A percentile compares a stretch with the other conserved stretches of the same genome.
Conservation (phyloP, 2,113 vertebrate genomes). For the Centropristis striata region DNA sequence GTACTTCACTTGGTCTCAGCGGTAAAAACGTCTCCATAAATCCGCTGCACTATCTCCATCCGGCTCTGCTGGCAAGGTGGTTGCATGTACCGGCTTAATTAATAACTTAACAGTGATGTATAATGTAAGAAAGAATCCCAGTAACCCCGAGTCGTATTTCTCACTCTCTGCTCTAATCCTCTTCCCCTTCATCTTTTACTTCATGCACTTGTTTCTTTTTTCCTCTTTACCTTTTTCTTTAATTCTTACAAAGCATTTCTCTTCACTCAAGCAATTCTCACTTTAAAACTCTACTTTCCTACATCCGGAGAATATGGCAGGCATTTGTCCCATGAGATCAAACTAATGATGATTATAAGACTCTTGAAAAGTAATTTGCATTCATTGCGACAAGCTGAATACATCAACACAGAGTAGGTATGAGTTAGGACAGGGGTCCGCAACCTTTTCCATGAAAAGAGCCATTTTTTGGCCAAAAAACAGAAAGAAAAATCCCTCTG, state of each 20-base stretch:
- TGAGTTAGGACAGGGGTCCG: no score
- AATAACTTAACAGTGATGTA: constrained; percentile 59
- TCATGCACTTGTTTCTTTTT: not conserved
- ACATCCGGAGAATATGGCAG: constrained; percentile 13
- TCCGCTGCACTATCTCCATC: constrained; percentile 42
- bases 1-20: constrained; percentile 48
- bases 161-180: constrained; percentile 3
- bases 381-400: constrained; percentile 33
- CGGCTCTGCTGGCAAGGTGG: constrained; percentile 44
- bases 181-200: not conserved
- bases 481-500: no score
- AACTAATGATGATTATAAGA: constrained; percentile 41
- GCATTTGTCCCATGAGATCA: constrained; percentile 14
- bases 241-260: not conserved
- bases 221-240: constrained; percentile 4
- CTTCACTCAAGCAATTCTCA: constrained; percentile 13
- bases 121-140: constrained; percentile 40
- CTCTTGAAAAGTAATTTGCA: constrained; percentile 40
- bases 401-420: constrained; percentile 41
- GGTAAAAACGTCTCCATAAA: constrained; percentile 54
- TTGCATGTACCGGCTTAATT: constrained; percentile 44
- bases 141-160: constrained; percentile 18
- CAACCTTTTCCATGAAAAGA: no score
- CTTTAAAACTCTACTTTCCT: constrained; percentile 7
- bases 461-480: no score